Evolutionary conservation across 2,888 invertebrate species (phyloP), one percentile per base, ranked within the genome.

Genomic region (Oithona nana): DNA sequence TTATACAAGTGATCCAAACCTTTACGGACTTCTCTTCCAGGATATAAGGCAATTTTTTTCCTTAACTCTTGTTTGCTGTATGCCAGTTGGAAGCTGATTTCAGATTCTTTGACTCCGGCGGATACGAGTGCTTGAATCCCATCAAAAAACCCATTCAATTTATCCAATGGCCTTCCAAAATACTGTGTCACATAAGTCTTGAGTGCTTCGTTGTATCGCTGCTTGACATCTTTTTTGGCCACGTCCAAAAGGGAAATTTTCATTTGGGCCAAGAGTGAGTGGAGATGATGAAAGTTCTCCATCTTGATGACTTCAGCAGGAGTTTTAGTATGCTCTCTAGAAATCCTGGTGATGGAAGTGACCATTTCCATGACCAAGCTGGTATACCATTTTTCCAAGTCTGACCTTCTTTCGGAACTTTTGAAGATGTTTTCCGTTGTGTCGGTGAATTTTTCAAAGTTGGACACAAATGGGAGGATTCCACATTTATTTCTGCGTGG

Each of bases 31-130:
- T 92, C 85, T 70, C 86, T 82, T 6, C 83, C 84, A 2, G 95
- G 94, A 78, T 97, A 97, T 72, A 92, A 85, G 68, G 85, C n/a
- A 20, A 57, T 92, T 52, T 94, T 88, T 74, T 92, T 88, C 64
- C 92, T 81, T 68, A 98, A 78, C 76, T 97, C 95, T 75, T 92
- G 90, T 76, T 95, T 93, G 72, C 90, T 93, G 75, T 87, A 97
- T 48, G 92, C 93, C 76, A 93, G 82, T 76, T 97, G 95, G 77
- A 90, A 98, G 71, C 94, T 89, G 63, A 98, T 89, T 78, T 98
- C 97, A 51, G 93, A 89, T 71, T 89, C 88, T 73, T 92, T 93
- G 57, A 93, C 90, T 62, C 98, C 97, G 26, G 62, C 56, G 39
- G 87, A 85, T 65, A 97, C 90, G 72, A 88, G 86, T 66, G 84